Evolutionary conservation across 2,888 invertebrate genomes (phyloP).

Genomic region (Perithous albicinctus): DNA sequence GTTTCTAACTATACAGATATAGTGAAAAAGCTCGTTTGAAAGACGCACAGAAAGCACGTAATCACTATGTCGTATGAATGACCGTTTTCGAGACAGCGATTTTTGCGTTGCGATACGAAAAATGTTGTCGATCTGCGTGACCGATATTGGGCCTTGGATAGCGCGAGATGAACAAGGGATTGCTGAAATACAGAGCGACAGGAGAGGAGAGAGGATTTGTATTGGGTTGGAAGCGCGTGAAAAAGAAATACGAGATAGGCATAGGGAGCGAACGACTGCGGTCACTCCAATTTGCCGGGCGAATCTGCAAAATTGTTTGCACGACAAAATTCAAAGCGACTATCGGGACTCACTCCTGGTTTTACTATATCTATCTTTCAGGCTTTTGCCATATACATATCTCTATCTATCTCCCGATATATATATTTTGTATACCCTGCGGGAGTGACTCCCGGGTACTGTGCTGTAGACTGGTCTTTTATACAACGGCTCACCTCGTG

Average conservation of each 20-base stretch:
- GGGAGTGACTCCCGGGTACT: conserved; percentile 7
- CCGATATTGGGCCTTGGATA: conserved; percentile 33
- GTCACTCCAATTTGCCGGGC: conserved; percentile 60
- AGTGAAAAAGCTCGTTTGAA: conserved; percentile 1
- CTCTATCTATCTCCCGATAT: conserved; percentile 3
- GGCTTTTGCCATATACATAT: not conserved
- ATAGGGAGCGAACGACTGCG: conserved; percentile 41
- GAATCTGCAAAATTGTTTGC: conserved; percentile 63
- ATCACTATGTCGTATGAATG: conserved; percentile 36
- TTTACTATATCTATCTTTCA: not conserved
- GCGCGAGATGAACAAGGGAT: not conserved
- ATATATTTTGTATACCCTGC: conserved; percentile 8
- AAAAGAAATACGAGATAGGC: conserved; percentile 39
- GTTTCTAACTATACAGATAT: no score
- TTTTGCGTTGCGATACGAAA: conserved; percentile 46
- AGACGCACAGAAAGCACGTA: conserved; percentile 13
- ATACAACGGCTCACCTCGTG: conserved; percentile 36
- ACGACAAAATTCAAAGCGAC: conserved; percentile 63
- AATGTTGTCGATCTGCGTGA: conserved; percentile 43
- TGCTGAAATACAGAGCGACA: not conserved
- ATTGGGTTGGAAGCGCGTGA: conserved; percentile 5
- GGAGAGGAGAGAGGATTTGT: not conserved
- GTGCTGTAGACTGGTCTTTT: conserved; percentile 24
- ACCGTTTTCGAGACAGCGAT: conserved; percentile 47
- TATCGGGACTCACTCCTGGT: conserved; percentile 28